phyloP scores from a whole-genome alignment of 2,113 vertebrate genomes.

The Equus przewalskii region DNA sequence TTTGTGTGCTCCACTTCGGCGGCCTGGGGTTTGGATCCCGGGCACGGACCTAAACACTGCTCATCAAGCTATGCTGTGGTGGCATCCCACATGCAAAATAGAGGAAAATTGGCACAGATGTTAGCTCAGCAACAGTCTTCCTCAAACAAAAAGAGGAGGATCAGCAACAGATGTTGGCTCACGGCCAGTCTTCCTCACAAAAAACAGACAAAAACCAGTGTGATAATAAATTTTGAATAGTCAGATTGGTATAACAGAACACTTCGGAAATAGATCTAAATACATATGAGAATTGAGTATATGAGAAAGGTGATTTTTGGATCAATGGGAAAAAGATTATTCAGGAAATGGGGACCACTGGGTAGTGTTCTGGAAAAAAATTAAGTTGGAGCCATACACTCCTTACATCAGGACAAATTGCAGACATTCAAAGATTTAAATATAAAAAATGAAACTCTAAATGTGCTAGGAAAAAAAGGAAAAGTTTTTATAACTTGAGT shows the following conservation, averaged over 20 bases:
- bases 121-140: too few species aligned
- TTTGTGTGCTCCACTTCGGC: too few species aligned
- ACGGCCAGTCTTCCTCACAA: too few species aligned
- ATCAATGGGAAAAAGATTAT: neutral
- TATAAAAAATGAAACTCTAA: neutral
- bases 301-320: neutral
- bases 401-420: neutral
- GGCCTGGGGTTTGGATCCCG: too few species aligned
- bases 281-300: neutral
- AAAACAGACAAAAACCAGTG: neutral
- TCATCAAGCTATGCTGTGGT: too few species aligned
- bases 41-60: too few species aligned
- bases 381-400: neutral
- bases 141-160: too few species aligned
- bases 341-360: neutral
- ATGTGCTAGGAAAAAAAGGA: neutral
- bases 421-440: neutral
- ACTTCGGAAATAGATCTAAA: slow-evolving; percentile 43
- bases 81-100: too few species aligned
- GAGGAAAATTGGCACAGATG: too few species aligned
- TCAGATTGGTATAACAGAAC: neutral
- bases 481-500: neutral
- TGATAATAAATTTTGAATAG: neutral
- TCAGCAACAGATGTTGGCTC: too few species aligned
- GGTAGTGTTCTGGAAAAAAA: neutral